Evolutionary conservation across 2,888 invertebrate genomes (phyloP), one percentile per base, ranked within the genome.

Genomic region (Tanaodytes sp.): DNA sequence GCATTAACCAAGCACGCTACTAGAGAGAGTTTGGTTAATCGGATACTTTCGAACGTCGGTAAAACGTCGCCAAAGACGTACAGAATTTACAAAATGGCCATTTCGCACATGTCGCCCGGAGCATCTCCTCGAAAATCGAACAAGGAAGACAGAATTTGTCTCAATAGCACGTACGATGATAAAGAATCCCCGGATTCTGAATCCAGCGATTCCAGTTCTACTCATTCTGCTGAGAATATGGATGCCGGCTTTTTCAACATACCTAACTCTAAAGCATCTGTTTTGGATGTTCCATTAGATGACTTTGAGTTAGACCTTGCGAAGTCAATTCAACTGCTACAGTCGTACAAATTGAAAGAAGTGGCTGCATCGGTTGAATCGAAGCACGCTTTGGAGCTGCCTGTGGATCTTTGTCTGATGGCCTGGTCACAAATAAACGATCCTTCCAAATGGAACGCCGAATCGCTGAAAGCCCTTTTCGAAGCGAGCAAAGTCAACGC

Each of bases 381-480:
- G n/a, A 23, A 46, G 57, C 12, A 67, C 27, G 12, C 77, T 64
- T 14, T 82, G 0, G 48, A 64, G 0, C 75, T 75, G n/a, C 76
- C 84, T 0, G 51, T 84, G 12, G 83, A 84, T 64, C 73, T 85
- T 19, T 83, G 83, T 49, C 61, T 82, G 1, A 82, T 84, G 67
- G 83, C 84, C 0, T 84, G 84, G 84, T 77, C 82, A 0, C 75
- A 79, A 46, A 77, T 84, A 37, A 80, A 82, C 48, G 81, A 84
- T 59, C 84, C 83, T 0, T 55, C 73, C 6, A 61, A 71, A 1
- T 84, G 84, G 84, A 79, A 82, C 0, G 64, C 74, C 2, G 74
- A 77, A 14, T 82, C 82, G 0, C 64, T 83, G 1, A 72, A 73
- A 64, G 80, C 75, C 8, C 63, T 85, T 2, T 80, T 77, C 73